phyloP scores from a whole-genome alignment of 2,113 vertebrate species.

The Grus americana region DNA sequence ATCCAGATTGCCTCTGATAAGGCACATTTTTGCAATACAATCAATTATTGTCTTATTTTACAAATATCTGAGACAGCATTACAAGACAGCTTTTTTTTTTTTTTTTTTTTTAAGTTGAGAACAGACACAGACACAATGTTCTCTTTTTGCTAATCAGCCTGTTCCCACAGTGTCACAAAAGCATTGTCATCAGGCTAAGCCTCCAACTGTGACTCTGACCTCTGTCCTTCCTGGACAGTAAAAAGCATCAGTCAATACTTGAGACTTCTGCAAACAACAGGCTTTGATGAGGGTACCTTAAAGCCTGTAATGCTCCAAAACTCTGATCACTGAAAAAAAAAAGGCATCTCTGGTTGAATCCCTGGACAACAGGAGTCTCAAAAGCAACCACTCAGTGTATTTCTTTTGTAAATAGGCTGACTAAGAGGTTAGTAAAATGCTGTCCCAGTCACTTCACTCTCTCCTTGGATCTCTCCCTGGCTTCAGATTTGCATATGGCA shows the following conservation, averaged over 20 bases:
- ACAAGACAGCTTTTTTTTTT: not conserved
- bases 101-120: not conserved
- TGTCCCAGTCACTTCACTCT: not conserved
- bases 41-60: not conserved
- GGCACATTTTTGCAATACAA: not conserved
- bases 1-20: not conserved
- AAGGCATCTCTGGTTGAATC: not conserved
- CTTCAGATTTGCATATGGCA: not conserved
- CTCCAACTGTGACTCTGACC: constrained; percentile 49
- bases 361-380: not conserved
- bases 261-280: not conserved
- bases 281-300: not conserved
- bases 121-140: not conserved
- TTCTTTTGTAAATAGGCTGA: not conserved
- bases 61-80: not conserved
- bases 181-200: not conserved
- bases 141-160: not conserved
- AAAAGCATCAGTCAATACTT: constrained; percentile 41
- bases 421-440: not conserved
- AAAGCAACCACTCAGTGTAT: not conserved
- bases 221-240: constrained; percentile 28
- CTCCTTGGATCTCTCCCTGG: not conserved
- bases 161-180: constrained; percentile 30
- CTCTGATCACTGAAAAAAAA: not conserved
- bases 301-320: not conserved